These are phyloP conservation scores for Melikaiella ostensackeni DNA, from an alignment of 2,888 invertebrate genomes.

Conservation along the genomic window DNA sequence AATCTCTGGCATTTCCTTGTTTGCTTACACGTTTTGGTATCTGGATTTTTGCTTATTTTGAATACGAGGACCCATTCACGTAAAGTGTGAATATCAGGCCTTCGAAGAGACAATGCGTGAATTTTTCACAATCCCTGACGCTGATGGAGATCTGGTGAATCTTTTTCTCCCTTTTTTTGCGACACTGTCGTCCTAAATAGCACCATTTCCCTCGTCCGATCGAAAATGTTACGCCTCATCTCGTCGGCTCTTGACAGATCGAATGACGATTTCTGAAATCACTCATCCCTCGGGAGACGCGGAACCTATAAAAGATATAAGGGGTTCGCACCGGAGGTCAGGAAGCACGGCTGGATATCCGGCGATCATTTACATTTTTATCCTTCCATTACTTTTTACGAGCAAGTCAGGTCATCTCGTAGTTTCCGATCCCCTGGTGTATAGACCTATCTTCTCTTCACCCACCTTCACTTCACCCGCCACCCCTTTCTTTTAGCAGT, in stretches of 20 bases:
- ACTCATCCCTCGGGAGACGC: conserved; percentile 20
- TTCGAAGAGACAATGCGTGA: not conserved
- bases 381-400: conserved; percentile 60
- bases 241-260: conserved; percentile 14
- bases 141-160: not conserved
- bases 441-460: conserved; percentile 40
- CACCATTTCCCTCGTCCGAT: not conserved
- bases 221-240: conserved; percentile 26
- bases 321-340: conserved; percentile 43
- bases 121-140: not conserved
- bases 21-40: not conserved
- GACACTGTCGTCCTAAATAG: not conserved
- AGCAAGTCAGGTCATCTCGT: conserved; percentile 51
- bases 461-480: conserved; percentile 37
- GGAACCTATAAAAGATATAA: conserved; percentile 14
- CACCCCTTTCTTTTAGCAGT: conserved; percentile 39
- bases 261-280: conserved; percentile 34
- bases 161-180: not conserved
- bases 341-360: conserved; percentile 46
- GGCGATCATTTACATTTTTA: conserved; percentile 61
- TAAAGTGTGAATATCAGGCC: not conserved
- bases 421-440: conserved; percentile 45
- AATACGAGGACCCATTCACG: not conserved
- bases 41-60: not conserved
- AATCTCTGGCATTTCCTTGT: not conserved